Evolutionary conservation across 2,888 invertebrate species (phyloP).

Genomic region (Lithophane semibrunnea): DNA sequence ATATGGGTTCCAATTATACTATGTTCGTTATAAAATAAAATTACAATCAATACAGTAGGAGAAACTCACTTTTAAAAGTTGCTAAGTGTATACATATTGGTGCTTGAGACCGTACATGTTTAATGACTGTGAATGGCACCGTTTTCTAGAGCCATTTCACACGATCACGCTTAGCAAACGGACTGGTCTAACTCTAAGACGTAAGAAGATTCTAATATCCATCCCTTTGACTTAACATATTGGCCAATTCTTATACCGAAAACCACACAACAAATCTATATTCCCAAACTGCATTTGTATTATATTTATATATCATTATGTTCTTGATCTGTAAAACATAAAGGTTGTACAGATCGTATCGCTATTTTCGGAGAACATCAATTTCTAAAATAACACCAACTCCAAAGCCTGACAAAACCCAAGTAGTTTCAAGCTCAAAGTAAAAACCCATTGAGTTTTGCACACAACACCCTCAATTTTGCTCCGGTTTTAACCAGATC

Average conservation of each 20-base stretch:
- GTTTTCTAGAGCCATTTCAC: neutral
- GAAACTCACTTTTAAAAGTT: too few relatives aligned
- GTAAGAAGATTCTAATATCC: neutral
- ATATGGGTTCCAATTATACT: too few relatives aligned
- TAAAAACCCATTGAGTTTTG: constrained; percentile 53
- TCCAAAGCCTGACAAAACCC: constrained; percentile 19
- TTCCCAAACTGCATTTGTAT: neutral
- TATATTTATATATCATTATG: neutral
- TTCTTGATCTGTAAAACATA: neutral
- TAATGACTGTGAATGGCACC: neutral
- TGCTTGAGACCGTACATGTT: neutral
- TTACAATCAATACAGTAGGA: too few relatives aligned
- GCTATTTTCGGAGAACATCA: neutral
- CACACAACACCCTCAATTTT: constrained; percentile 63
- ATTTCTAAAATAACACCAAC: constrained; percentile 13
- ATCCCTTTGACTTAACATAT: neutral
- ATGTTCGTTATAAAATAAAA: too few relatives aligned
- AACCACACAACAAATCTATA: neutral
- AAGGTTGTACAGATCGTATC: neutral
- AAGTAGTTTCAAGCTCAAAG: constrained; percentile 37
- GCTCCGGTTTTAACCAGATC: constrained; percentile 65
- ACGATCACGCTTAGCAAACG: too few relatives aligned
- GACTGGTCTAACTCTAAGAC: neutral
- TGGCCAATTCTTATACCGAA: neutral
- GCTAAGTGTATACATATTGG: too few relatives aligned